A percentile compares a stretch with the other conserved stretches of the same genome.
Conservation (phyloP, 2,888 invertebrate species). For the Chrysolina americana region DNA sequence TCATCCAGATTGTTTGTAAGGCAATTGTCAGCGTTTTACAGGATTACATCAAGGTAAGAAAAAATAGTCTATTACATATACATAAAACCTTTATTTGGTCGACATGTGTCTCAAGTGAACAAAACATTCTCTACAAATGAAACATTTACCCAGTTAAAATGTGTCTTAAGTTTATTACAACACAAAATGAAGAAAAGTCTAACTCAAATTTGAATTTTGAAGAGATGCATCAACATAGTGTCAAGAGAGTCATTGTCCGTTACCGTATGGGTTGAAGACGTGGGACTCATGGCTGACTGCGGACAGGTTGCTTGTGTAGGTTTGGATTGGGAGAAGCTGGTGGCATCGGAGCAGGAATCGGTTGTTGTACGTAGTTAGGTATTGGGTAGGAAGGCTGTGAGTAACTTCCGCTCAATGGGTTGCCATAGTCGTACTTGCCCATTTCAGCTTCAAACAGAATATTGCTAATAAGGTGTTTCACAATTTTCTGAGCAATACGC, state of each 20-base stretch:
- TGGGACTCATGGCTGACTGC: constrained; percentile 28
- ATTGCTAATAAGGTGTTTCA: constrained; percentile 21
- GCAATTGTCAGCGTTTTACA: constrained; percentile 25
- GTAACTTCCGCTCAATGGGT: constrained; percentile 21
- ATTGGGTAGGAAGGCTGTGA: constrained; percentile 24
- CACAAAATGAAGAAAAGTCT: constrained; percentile 21
- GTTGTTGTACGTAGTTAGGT: constrained; percentile 14
- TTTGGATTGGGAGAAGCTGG: constrained; percentile 3
- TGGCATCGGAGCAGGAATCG: neutral
- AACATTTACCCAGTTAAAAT: constrained; percentile 8
- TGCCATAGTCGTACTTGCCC: constrained; percentile 36
- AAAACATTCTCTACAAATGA: constrained; percentile 24
- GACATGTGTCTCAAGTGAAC: constrained; percentile 11
- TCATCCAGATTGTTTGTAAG: constrained; percentile 31
- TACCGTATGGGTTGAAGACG: constrained; percentile 23
- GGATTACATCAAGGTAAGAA: constrained; percentile 22
- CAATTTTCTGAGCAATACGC: constrained; percentile 19
- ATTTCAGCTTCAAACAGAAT: constrained; percentile 37
- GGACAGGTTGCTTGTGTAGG: constrained; percentile 17
- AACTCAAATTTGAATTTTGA: constrained; percentile 26
- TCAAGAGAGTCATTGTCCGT: constrained; percentile 31
- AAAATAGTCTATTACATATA: neutral
- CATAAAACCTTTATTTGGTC: constrained; percentile 2
- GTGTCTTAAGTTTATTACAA: constrained; percentile 7
- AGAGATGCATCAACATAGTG: constrained; percentile 33